phyloP scores from a whole-genome alignment of 2,888 invertebrate species.

The Chymomyza caudatula region DNA sequence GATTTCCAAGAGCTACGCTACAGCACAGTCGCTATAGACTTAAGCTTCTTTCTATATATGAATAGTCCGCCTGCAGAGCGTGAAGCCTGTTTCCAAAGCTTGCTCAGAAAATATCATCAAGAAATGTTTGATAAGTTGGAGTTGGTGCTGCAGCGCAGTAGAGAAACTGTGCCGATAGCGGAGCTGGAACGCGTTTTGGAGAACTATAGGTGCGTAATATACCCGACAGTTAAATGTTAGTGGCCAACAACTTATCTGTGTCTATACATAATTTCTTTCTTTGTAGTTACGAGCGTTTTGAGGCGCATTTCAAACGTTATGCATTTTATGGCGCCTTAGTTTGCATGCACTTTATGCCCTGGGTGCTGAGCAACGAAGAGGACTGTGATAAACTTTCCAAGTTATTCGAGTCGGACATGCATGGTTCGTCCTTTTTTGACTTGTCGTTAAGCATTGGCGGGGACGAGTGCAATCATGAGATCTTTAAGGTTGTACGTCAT shows the following conservation, averaged over 20 bases:
- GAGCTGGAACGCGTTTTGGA: constrained; percentile 33
- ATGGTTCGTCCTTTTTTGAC: constrained; percentile 65
- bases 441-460: constrained; percentile 70
- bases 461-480: constrained; percentile 65
- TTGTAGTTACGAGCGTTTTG: constrained; percentile 67
- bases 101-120: constrained; percentile 67
- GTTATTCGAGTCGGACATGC: constrained; percentile 70
- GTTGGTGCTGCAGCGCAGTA: constrained; percentile 53
- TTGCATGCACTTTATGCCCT: constrained; percentile 75
- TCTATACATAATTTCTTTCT: constrained; percentile 9
- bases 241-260: background rate
- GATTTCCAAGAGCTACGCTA: constrained; percentile 77
- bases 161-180: constrained; percentile 24
- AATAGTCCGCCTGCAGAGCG: constrained; percentile 65
- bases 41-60: constrained; percentile 76
- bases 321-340: constrained; percentile 75
- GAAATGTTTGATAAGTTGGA: constrained; percentile 58
- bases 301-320: constrained; percentile 72
- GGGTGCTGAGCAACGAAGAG: constrained; percentile 65
- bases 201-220: constrained; percentile 43
- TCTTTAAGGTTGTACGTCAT: constrained; percentile 70
- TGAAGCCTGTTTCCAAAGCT: constrained; percentile 53
- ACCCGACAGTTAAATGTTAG: background rate
- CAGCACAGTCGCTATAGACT: constrained; percentile 72
- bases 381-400: constrained; percentile 66